Base-by-base conservation (phyloP, 2,888 invertebrate genomes). In the Heteropelma amictum region DNA sequence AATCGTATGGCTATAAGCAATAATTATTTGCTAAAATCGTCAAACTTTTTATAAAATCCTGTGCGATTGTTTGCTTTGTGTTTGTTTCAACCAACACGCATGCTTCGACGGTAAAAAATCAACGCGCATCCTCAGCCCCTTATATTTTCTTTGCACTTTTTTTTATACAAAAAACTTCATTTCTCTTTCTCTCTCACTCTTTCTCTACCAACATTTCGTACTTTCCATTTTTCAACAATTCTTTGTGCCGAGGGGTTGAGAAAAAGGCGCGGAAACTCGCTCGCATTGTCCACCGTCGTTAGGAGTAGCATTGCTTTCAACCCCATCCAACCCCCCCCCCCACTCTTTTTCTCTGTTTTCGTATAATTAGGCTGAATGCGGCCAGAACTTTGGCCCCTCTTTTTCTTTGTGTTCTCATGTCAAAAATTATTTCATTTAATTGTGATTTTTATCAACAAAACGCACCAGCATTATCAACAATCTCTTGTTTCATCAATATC, bases 321-420 rank as follows among this genome's bases (percentile, higher is more conserved):
- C n/a, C n/a, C n/a, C n/a, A n/a, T n/a, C n/a, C n/a, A n/a, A n/a
- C n/a, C n/a, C n/a, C n/a, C n/a, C 47, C 8, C 28, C 51, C n/a
- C n/a, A n/a, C n/a, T 30, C 19, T 35, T 40, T 17, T 21, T 14
- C 56, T 3, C 17, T 19, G 14, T n/a, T 30, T 35, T 30, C 42
- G 60, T 30, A 63, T 71, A 71, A 71, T 71, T 71, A 71, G 61
- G 63, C 63, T 56, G 63, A 56, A 63, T 63, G 49, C 63, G 47
- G 54, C 35, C 21, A 23, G 54, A 56, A 63, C 54, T 54, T 49
- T 63, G 54, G 35, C 8, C 12, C 53, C 26, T 30, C 33, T 42
- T 30, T 56, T 33, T 54, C 28, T 38, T 63, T 47, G 51, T 28
- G 12, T 45, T 63, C 42, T 30, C 12, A 30, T 19, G 45, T 54